phyloP scores from a whole-genome alignment of 2,888 invertebrate genomes.

The Ophion ventricosus region DNA sequence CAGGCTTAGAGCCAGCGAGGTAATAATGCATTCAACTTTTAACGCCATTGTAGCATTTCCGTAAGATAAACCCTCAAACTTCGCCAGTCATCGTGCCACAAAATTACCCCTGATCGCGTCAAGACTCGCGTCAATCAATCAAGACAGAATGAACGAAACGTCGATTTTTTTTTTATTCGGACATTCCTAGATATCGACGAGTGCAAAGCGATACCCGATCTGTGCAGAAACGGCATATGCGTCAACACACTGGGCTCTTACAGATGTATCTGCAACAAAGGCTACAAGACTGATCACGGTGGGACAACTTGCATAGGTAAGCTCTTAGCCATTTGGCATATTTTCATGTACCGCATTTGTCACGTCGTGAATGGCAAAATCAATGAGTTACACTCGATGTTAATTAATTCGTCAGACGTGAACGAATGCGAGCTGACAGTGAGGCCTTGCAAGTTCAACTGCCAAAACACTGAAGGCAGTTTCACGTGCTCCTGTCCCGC shows the following conservation, averaged over 20 bases:
- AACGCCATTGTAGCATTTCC: too few relatives aligned
- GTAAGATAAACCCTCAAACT: neutral
- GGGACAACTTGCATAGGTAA: slow-evolving; percentile 89
- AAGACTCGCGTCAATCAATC: neutral
- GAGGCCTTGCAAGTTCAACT: slow-evolving; percentile 91
- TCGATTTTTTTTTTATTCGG: slow-evolving; percentile 4
- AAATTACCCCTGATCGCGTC: neutral
- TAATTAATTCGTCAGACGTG: slow-evolving; percentile 84
- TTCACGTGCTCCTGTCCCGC: slow-evolving; percentile 91
- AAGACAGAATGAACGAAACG: slow-evolving; percentile 3
- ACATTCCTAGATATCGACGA: slow-evolving; percentile 90
- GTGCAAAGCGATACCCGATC: slow-evolving; percentile 90
- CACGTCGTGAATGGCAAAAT: neutral
- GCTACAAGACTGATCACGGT: slow-evolving; percentile 88
- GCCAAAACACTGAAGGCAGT: slow-evolving; percentile 92
- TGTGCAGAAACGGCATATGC: slow-evolving; percentile 92
- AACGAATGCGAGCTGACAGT: slow-evolving; percentile 91
- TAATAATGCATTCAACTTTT: too few relatives aligned
- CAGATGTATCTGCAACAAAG: slow-evolving; percentile 91
- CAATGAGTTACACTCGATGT: neutral
- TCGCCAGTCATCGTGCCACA: neutral
- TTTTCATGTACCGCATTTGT: slow-evolving; percentile 20
- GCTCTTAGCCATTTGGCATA: slow-evolving; percentile 43
- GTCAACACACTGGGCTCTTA: slow-evolving; percentile 94
- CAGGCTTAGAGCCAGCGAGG: too few relatives aligned